Conservation (phyloP, 2,797 vertebrate species). For the Masticophis lateralis region DNA sequence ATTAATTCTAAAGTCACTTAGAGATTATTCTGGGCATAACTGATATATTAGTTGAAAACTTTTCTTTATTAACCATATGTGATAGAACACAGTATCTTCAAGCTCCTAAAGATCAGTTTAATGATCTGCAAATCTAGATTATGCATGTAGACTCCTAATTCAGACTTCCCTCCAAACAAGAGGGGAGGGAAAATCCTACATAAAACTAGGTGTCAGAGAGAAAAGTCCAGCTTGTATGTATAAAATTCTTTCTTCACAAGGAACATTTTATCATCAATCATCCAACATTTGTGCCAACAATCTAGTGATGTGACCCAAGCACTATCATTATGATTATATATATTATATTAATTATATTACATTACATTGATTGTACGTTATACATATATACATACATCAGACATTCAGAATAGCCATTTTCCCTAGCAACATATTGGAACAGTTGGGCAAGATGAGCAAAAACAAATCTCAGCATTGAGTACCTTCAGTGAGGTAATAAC, state of each 20-base stretch:
- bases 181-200: background rate
- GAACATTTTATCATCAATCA: background rate
- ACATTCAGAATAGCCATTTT: background rate
- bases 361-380: background rate
- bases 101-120: background rate
- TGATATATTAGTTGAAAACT: background rate
- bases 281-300: background rate
- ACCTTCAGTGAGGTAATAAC: background rate
- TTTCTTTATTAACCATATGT: background rate
- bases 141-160: background rate
- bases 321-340: background rate
- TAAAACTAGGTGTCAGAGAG: background rate
- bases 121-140: background rate
- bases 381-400: background rate
- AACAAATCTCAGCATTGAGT: background rate
- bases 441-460: background rate
- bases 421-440: background rate
- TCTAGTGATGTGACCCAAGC: background rate
- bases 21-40: background rate
- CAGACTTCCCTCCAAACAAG: background rate
- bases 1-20: background rate
- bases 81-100: background rate
- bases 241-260: background rate
- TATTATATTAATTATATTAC: background rate
- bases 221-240: background rate